Conservation (phyloP, 2,888 invertebrate species). For the Anorthoa munda region DNA sequence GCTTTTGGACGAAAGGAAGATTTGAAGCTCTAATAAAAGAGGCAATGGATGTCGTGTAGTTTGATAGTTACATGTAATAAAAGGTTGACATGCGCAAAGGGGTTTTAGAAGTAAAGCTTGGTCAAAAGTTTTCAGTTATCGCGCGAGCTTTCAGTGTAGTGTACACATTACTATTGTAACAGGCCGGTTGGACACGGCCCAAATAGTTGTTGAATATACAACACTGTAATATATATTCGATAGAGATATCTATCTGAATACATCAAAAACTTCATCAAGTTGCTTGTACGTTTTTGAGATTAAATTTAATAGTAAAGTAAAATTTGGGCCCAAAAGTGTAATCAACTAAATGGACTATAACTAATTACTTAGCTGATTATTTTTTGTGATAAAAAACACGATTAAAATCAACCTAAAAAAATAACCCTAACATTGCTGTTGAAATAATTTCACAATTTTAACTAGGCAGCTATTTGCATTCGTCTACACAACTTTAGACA, state of each 20-base stretch:
- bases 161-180: slow-evolving; percentile 34
- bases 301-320: neutral
- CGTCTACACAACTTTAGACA: neutral
- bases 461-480: slow-evolving; percentile 9
- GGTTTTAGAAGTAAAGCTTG: slow-evolving; percentile 65
- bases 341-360: slow-evolving; percentile 35
- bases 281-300: neutral
- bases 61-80: slow-evolving; percentile 16
- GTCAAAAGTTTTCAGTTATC: slow-evolving; percentile 79
- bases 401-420: slow-evolving; percentile 27
- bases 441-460: slow-evolving; percentile 7
- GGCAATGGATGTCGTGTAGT: slow-evolving; percentile 24
- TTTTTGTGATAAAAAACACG: slow-evolving; percentile 32
- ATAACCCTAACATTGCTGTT: neutral
- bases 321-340: neutral
- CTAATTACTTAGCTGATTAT: slow-evolving; percentile 37
- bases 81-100: slow-evolving; percentile 75
- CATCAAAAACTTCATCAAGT: neutral
- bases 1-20: neutral
- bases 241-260: neutral
- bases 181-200: neutral
- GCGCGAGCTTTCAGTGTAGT: slow-evolving; percentile 67
- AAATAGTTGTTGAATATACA: neutral
- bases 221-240: neutral
- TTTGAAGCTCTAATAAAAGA: neutral